A percentile compares a stretch with the other conserved stretches of the same genome.
Conservation (phyloP, 1,140 invertebrate genomes). For the Drosophila santomea region DNA sequence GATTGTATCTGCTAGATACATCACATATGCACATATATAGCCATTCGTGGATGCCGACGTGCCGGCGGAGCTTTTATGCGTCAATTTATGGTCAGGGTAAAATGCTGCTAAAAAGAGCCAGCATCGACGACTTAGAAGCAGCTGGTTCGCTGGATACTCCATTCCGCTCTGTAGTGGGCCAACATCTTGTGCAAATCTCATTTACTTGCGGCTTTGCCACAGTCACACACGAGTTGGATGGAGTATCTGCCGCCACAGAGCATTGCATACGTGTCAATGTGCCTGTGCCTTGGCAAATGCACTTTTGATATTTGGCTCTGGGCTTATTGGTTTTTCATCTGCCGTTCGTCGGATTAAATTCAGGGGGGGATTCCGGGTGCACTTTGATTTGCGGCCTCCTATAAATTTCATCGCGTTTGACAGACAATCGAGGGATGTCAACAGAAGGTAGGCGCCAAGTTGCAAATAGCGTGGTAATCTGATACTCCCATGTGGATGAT, state of each 20-base stretch:
- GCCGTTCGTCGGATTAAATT: slow-evolving; percentile 34
- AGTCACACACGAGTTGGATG: slow-evolving; percentile 26
- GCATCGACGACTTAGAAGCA: slow-evolving; percentile 39
- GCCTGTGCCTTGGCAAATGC: slow-evolving; percentile 57
- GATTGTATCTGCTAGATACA: slow-evolving; percentile 78
- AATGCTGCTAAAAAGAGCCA: slow-evolving; percentile 56
- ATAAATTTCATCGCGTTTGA: slow-evolving; percentile 76
- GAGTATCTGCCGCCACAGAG: slow-evolving; percentile 42
- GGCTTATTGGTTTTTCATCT: slow-evolving; percentile 72
- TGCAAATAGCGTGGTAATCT: slow-evolving; percentile 33
- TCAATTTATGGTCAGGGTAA: slow-evolving; percentile 70
- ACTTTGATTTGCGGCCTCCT: slow-evolving; percentile 60
- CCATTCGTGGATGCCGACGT: slow-evolving; percentile 32
- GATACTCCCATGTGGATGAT: slow-evolving; percentile 13
- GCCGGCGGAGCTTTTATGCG: slow-evolving; percentile 52
- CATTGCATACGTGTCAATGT: slow-evolving; percentile 63
- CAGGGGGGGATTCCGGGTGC: background rate
- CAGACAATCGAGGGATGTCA: slow-evolving; percentile 78
- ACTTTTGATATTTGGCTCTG: slow-evolving; percentile 73
- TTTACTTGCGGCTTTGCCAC: slow-evolving; percentile 48
- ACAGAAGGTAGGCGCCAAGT: slow-evolving; percentile 55
- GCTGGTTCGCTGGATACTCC: slow-evolving; percentile 19
- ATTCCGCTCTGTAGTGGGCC: slow-evolving; percentile 15
- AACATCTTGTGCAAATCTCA: slow-evolving; percentile 67
- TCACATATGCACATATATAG: slow-evolving; percentile 1